Base-by-base conservation (phyloP, 2,888 invertebrate genomes). In the Xestia c-nigrum region DNA sequence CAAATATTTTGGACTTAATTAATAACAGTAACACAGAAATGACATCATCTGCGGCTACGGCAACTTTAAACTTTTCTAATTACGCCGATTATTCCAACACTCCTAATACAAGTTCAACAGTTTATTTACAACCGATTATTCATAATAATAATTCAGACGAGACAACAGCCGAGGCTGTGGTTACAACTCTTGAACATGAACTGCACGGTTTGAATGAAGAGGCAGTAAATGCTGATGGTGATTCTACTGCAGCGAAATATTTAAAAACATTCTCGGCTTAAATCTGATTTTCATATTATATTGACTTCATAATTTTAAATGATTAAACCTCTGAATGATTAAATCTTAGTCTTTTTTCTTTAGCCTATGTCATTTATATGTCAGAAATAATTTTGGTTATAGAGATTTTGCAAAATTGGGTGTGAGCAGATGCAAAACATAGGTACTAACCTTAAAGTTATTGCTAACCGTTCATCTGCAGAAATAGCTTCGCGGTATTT, bases 401-500 rank as follows among this genome's bases (percentile, higher is more conserved):
- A 66, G 63, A 74, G 52, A 68, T 31, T 59, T 47, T 74, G 57
- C 68, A 74, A 19, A n/a, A 57, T 74, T 74, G 57, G 57, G 38
- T 68, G 31, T 46, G 55, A 59, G 38, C 63, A 67, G 38, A 40
- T 47, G 68, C 63, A 68, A 74, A 67, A 59, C 55, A 43, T 68
- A 74, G 55, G 55, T 55, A 55, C 55, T 55, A 55, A 55, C 55
- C 78, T 74, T 74, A 78, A 78, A 74, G 68, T 67, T 74, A 74
- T 72, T 71, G 78, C 75, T 73, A 80, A 71, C 70, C 80, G 65
- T 80, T 80, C 76, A 68, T 80, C 74, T 76, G 76, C 71, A 74
- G 76, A 73, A 71, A 80, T 80, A 70, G 80, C 76, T 67, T 76
- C 64, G 50, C 80, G 73, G 67, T 71, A 80, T 65, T 78, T 78